Conservation (phyloP, 2,888 invertebrate species). For the Napeogenes sylphis region DNA sequence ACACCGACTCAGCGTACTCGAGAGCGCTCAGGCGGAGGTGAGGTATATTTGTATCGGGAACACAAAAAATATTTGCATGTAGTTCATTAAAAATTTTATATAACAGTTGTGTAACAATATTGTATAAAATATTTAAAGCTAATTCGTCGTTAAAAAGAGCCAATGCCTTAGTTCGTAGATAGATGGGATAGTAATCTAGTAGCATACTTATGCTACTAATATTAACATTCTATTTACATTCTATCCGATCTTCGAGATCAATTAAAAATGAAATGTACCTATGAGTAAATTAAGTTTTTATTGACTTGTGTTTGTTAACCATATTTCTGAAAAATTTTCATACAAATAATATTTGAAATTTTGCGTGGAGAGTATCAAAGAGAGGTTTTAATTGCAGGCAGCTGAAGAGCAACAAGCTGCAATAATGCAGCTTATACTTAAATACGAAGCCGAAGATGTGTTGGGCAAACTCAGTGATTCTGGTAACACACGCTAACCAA, state of each 20-base stretch:
- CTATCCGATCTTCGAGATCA: too few relatives aligned
- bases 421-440: slow-evolving; percentile 75
- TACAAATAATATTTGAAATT: too few relatives aligned
- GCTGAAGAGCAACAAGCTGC: slow-evolving; percentile 83
- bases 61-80: background rate
- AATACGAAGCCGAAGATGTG: slow-evolving; percentile 75
- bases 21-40: slow-evolving; percentile 84
- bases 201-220: too few relatives aligned
- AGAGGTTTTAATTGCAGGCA: slow-evolving; percentile 62
- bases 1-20: slow-evolving; percentile 88
- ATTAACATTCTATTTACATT: too few relatives aligned
- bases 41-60: background rate
- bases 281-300: too few relatives aligned
- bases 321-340: too few relatives aligned
- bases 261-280: too few relatives aligned
- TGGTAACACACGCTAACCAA: slow-evolving; percentile 40
- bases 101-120: background rate
- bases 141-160: too few relatives aligned
- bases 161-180: too few relatives aligned
- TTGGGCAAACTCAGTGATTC: slow-evolving; percentile 71
- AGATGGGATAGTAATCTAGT: too few relatives aligned
- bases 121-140: background rate
- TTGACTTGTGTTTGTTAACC: too few relatives aligned
- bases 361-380: too few relatives aligned
- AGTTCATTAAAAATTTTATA: background rate